Conservation (phyloP, 2,113 vertebrate species). For the Lycocorax pyrrhopterus region DNA sequence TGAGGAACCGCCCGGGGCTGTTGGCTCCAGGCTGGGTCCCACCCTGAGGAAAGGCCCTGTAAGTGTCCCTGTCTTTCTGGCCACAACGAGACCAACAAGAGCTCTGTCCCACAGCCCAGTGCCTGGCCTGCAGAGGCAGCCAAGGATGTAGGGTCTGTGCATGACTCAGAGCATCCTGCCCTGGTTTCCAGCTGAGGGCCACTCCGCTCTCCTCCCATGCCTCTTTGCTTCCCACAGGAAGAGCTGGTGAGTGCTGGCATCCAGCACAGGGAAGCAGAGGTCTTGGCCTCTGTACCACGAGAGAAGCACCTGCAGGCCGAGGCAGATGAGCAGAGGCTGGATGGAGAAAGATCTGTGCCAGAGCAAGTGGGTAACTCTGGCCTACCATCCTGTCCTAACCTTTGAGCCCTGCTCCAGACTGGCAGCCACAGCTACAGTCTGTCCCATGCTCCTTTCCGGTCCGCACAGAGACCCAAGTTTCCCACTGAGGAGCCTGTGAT, state of each 20-base stretch:
- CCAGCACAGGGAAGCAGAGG: background rate
- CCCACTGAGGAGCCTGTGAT: background rate
- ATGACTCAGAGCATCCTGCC: background rate
- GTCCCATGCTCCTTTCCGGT: background rate
- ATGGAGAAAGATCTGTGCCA: background rate
- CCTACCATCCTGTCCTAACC: background rate
- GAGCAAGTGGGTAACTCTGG: background rate
- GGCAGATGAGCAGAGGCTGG: background rate
- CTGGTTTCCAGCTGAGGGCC: background rate
- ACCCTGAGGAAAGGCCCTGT: background rate
- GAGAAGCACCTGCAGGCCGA: background rate
- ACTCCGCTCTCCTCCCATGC: background rate
- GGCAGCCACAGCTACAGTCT: background rate
- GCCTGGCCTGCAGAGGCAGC: background rate
- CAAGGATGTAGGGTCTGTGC: background rate
- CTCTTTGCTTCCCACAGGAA: background rate
- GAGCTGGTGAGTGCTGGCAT: background rate
- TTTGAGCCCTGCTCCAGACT: background rate
- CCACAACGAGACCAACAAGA: background rate
- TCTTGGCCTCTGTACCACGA: background rate
- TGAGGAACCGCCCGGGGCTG: accelerated
- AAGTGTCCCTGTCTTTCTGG: background rate
- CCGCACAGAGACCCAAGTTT: background rate
- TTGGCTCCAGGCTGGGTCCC: background rate
- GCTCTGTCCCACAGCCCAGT: background rate